phyloP scores from a whole-genome alignment of 64 coral and sea anemone genomes.

The Dendronephthya gigantea region DNA sequence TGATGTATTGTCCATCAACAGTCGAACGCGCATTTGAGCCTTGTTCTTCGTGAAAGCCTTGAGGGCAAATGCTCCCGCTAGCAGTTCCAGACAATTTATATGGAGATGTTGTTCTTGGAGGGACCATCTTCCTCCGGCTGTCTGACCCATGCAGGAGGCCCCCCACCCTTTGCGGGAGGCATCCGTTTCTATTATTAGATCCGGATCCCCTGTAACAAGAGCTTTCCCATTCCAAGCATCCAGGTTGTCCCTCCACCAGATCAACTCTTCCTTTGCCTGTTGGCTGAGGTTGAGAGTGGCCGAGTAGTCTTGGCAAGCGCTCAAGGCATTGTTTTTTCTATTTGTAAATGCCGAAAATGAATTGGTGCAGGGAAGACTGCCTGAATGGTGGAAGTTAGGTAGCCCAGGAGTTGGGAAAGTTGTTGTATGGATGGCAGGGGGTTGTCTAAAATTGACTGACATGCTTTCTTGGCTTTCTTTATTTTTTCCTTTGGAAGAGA shows the following conservation, averaged over 20 bases:
- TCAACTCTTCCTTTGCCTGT: neutral
- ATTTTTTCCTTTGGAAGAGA: constrained; percentile 6
- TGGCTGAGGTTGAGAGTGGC: neutral
- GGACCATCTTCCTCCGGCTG: constrained; percentile 35
- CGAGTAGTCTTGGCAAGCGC: neutral
- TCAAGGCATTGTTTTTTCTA: neutral
- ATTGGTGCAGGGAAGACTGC: neutral
- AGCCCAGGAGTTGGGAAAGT: neutral
- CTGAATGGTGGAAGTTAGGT: neutral
- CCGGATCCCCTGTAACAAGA: constrained; percentile 25
- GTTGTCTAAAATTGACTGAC: neutral
- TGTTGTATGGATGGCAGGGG: neutral
- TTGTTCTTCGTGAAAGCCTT: constrained; percentile 41
- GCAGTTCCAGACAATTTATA: constrained; percentile 44
- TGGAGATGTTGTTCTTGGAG: constrained; percentile 31
- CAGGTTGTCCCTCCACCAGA: neutral
- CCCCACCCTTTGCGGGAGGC: constrained; percentile 33
- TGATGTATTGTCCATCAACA: constrained; percentile 45
- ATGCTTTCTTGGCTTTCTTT: neutral
- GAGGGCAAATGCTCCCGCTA: constrained; percentile 43
- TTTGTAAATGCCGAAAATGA: neutral
- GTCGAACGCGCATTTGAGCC: constrained; percentile 14
- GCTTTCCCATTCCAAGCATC: constrained; percentile 38
- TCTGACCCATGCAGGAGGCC: constrained; percentile 45
- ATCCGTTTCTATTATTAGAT: constrained; percentile 50